These are phyloP conservation scores for Zoanthus sansibaricus DNA, from an alignment of 92 coral and sea anemone genomes.

Conservation along the genomic window DNA sequence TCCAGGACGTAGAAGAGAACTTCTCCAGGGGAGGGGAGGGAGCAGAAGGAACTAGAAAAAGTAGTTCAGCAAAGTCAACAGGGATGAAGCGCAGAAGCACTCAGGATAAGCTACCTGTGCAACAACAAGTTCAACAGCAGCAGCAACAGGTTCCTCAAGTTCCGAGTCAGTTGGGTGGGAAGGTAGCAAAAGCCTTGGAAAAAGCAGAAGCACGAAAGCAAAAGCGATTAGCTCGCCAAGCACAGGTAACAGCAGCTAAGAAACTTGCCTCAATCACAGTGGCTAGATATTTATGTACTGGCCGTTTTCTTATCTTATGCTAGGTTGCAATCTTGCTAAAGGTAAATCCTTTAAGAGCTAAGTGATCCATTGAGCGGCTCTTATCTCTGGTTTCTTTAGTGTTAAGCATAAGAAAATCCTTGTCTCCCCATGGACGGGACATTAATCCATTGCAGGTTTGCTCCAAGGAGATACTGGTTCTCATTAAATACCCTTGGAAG, in stretches of 20 bases:
- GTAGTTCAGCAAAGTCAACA: constrained; percentile 47
- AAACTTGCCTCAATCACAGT: too few relatives aligned
- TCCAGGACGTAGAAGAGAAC: constrained; percentile 75
- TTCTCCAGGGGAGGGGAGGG: constrained; percentile 70
- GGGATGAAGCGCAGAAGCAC: constrained; percentile 58
- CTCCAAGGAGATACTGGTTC: too few relatives aligned
- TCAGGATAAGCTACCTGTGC: constrained; percentile 40
- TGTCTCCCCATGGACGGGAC: too few relatives aligned
- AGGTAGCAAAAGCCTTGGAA: constrained; percentile 95
- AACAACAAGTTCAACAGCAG: constrained; percentile 68
- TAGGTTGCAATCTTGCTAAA: too few relatives aligned
- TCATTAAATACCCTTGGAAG: too few relatives aligned
- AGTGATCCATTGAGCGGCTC: too few relatives aligned
- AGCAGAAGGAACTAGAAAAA: constrained; percentile 59
- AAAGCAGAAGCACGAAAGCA: constrained; percentile 94
- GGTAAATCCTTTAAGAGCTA: too few relatives aligned
- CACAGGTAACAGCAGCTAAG: constrained; percentile 67
- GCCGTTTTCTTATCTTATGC: too few relatives aligned
- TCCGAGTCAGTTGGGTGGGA: constrained; percentile 95
- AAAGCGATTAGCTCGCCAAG: constrained; percentile 92
- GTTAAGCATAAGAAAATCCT: too few relatives aligned
- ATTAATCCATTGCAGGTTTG: too few relatives aligned
- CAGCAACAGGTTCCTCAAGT: constrained; percentile 66
- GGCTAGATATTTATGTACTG: too few relatives aligned
- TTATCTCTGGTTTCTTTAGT: too few relatives aligned